Evolutionary conservation across 2,797 vertebrate genomes (phyloP), one percentile per base, ranked within the genome.

Genomic region (Lutjanus campechanus): DNA sequence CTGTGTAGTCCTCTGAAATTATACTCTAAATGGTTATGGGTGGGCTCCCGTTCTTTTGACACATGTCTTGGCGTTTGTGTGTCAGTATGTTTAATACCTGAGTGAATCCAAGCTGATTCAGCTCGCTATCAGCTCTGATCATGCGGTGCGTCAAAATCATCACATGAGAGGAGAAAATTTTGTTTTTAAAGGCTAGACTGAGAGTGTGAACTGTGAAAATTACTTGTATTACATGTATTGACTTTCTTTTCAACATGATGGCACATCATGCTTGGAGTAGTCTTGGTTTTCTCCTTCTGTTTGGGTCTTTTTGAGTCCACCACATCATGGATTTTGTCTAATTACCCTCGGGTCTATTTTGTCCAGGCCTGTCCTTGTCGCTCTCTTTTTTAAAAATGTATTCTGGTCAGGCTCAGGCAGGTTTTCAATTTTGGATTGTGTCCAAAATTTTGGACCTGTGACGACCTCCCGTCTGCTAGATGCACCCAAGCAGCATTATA

Each of bases 401-500:
- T 51, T 49, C 1, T 56, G 61, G 59, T 56, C 50, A 50, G 20
- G 12, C 74, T 29, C 5, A 47, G 53, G n/a, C n/a, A 0, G 8
- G 10, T 67, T 62, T 63, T 60, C 7, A 46, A 68, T 63, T 63
- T 77, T 60, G 11, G 49, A 69, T 44, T 50, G 36, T 22, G 29
- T 63, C 56, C 40, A 40, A 29, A 10, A 61, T 29, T 59, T 58
- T 8, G 0, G 47, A 36, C 29, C 29, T 36, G 29, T 36, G 29
- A 36, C 4, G 29, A 36, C 29, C 29, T 36, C 29, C 29, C 29
- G 29, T 36, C 29, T 36, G 29, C 53, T 12, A 22, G n/a, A 20
- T 54, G 13, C 22, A 65, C 7, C n/a, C 47, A 46, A 63, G 74
- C 16, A 67, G 15, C n/a, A 40, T 13, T 54, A 15, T 64, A 59